phyloP scores from a whole-genome alignment of 2,113 vertebrate species.

The Rhea pennata region DNA sequence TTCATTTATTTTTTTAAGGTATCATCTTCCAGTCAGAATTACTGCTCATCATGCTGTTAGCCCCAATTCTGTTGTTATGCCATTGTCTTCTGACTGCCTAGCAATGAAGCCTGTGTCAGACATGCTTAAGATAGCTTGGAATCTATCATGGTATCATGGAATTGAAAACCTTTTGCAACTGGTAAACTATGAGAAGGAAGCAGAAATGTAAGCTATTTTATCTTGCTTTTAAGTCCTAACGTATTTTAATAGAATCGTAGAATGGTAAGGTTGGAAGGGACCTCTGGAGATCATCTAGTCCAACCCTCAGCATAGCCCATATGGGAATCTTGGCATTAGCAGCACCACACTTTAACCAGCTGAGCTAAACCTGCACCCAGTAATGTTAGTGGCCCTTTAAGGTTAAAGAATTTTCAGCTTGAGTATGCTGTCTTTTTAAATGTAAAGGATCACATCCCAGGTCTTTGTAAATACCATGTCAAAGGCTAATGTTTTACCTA shows the following conservation, averaged over 20 bases:
- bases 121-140: constrained; percentile 90
- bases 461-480: not conserved
- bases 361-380: too few relatives aligned
- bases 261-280: too few relatives aligned
- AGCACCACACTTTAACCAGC: too few relatives aligned
- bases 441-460: not conserved
- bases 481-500: not conserved
- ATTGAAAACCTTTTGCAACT: constrained; percentile 79
- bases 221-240: not conserved
- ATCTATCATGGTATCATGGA: constrained; percentile 88
- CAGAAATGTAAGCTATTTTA: constrained; percentile 77
- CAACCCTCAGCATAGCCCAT: too few relatives aligned
- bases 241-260: not conserved
- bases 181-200: constrained; percentile 39
- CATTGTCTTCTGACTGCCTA: constrained; percentile 81
- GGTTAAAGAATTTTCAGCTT: not conserved
- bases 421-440: not conserved
- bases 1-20: constrained; percentile 72
- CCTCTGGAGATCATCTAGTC: too few relatives aligned
- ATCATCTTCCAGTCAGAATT: constrained; percentile 85
- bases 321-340: too few relatives aligned
- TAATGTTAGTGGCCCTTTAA: not conserved
- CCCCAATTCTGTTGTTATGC: constrained; percentile 84
- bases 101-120: constrained; percentile 79
- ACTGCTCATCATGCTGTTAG: constrained; percentile 89